Evolutionary conservation across 1,140 invertebrate genomes (phyloP), one percentile per base, ranked within the genome.

Genomic region (Drosophila nasuta): DNA sequence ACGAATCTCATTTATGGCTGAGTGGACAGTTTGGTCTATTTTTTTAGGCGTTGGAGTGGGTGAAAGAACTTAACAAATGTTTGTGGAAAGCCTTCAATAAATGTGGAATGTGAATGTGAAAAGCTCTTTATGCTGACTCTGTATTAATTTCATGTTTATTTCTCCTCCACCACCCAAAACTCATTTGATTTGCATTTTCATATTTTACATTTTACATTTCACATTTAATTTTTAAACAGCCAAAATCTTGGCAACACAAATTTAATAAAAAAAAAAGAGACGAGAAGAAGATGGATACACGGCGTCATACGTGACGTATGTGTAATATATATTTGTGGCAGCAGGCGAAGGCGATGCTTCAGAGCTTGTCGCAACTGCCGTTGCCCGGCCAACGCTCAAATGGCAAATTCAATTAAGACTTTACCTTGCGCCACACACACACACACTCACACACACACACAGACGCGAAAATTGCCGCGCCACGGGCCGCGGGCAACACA

Each of bases 361-460:
- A 54, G 20, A 20, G 66, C 33, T 54, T 52, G 48, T 43, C 46
- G 48, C 49, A n/a, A 13, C 11, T 8, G 10, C 13, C 60, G 79
- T 82, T 82, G 46, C 81, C 77, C 6, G 43, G 81, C 77, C 77
- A 83, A 83, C 81, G 74, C 65, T 64, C 59, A 60, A 71, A 64
- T 78, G 62, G 46, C 49, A 70, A 86, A 85, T 85, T 86, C 70
- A 85, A 85, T 85, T 86, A 85, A 86, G 82, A 72, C 75, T 64
- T 74, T 85, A 75, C 81, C 81, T 86, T 74, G 62, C 80, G 51
- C 75, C 20, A 20, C 20, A 20, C 20, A 20, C 20, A 20, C 20
- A 20, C 20, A 20, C 20, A 3, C 20, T 13, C 20, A 20, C 20
- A 20, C 20, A 20, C 20, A 20, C 20, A 20, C 20, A 3, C 20